Base-by-base conservation (phyloP, 2,797 vertebrate species). In the Acropternis orthonyx region DNA sequence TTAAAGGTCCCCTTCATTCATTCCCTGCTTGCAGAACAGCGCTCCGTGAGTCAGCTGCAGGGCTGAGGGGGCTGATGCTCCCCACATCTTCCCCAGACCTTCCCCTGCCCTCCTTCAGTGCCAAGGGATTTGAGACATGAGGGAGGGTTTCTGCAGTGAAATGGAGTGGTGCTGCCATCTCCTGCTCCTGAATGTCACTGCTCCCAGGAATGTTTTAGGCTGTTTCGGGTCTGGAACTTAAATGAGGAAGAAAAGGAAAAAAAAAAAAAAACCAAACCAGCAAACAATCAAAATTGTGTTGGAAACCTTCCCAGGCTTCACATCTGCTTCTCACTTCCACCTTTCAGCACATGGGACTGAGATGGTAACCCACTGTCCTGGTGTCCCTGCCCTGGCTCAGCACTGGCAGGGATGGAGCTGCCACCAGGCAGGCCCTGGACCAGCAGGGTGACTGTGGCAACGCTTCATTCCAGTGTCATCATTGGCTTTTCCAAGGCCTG, bases 331-430 rank as follows among this genome's bases (percentile, higher is more conserved):
- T 85, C 23, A 17, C 36, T 80, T 85, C 59, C 41, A 67, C 26
- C 54, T 92, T 72, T 81, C 0, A 0, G 48, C 0, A 1, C 1
- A 1, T 0, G 1, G 36, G 55, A 30, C 72, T 4, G 13, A 58
- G 71, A 8, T 12, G 20, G 36, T 56, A 75, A 54, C 4, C 2
- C 28, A 8, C 22, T 0, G 4, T 55, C 54, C 10, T 6, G 20
- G 9, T 9, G 14, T 32, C 23, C 23, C 55, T 72, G 68, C 17
- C 36, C 22, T 6, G 3, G 20, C 61, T 74, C 61, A 49, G 72
- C 5, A 2, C 56, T 52, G 67, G 22, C 27, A n/a, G 34, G 59
- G 76, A 23, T 8, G 23, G 55, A 74, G 85, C 84, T 65, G 69
- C 43, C 10, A 9, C 49, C 41, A 24, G 43, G 18, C 4, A 2